Conservation (phyloP, 2,888 invertebrate genomes). For the Euclidia mi region DNA sequence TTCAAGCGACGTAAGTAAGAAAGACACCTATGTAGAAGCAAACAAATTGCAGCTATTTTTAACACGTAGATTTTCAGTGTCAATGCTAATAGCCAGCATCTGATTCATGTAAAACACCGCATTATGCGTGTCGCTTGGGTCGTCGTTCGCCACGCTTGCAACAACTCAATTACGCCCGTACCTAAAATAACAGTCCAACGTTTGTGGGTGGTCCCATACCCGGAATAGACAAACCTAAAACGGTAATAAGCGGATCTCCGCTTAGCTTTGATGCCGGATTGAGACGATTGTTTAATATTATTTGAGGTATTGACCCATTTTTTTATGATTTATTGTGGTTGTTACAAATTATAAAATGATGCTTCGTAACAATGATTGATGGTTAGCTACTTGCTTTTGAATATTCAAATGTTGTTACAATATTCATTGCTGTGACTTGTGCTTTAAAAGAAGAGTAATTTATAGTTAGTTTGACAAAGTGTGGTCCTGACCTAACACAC, state of each 20-base stretch:
- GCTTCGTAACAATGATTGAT: constrained; percentile 25
- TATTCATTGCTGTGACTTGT: background rate
- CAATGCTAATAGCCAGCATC: constrained; percentile 40
- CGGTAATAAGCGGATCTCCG: constrained; percentile 75
- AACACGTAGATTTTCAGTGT: constrained; percentile 34
- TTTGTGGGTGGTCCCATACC: constrained; percentile 77
- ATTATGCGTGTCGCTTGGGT: constrained; percentile 77
- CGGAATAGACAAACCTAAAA: constrained; percentile 78
- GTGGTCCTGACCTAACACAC: constrained; percentile 49
- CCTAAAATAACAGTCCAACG: constrained; percentile 83
- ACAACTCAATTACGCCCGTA: constrained; percentile 86
- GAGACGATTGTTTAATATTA: constrained; percentile 60
- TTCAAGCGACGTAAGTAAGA: too few relatives aligned
- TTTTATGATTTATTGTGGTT: constrained; percentile 45
- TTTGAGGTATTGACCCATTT: constrained; percentile 48
- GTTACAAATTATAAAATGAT: constrained; percentile 3
- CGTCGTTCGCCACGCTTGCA: constrained; percentile 74
- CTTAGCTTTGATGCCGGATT: constrained; percentile 57
- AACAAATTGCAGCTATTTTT: too few relatives aligned
- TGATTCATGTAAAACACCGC: constrained; percentile 76
- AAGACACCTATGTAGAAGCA: too few relatives aligned
- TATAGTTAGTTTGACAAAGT: constrained; percentile 25
- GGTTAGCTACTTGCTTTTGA: constrained; percentile 9
- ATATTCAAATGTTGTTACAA: constrained; percentile 1
- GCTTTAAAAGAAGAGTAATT: constrained; percentile 1